These are phyloP conservation scores for Indicator maculatus DNA, from an alignment of 2,113 vertebrate species.

Conservation along the genomic window DNA sequence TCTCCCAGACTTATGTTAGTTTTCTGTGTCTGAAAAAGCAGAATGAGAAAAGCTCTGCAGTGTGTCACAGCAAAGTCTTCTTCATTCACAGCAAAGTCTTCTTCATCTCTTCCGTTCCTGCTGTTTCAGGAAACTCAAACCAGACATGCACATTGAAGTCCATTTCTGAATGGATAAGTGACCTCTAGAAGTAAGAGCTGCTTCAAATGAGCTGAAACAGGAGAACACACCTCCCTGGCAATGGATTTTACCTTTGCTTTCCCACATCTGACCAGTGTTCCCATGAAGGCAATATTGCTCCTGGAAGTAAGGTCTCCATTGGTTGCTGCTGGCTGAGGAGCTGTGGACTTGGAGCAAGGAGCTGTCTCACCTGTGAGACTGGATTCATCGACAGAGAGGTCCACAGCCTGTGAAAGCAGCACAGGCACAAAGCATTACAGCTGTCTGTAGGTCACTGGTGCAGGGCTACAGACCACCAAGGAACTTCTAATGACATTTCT, in stretches of 20 bases:
- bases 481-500: neutral
- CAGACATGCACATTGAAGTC: neutral
- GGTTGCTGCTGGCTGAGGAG: conserved; percentile 78
- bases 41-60: neutral
- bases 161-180: neutral
- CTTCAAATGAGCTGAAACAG: neutral
- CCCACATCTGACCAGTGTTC: conserved; percentile 95
- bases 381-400: conserved; percentile 94
- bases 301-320: conserved; percentile 93
- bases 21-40: neutral
- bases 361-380: conserved; percentile 95
- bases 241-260: conserved; percentile 89
- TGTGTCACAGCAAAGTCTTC: neutral
- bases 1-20: neutral
- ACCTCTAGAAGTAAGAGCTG: neutral
- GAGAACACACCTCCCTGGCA: neutral
- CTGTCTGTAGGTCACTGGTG: neutral
- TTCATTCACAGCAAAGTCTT: neutral
- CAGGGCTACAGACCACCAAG: neutral
- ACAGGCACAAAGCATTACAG: neutral
- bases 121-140: neutral
- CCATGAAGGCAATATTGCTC: conserved; percentile 97
- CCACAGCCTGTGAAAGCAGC: conserved; percentile 80
- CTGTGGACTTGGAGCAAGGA: conserved; percentile 88
- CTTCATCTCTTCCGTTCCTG: neutral